Conservation (phyloP, 2,113 vertebrate species). For the Egretta garzetta region DNA sequence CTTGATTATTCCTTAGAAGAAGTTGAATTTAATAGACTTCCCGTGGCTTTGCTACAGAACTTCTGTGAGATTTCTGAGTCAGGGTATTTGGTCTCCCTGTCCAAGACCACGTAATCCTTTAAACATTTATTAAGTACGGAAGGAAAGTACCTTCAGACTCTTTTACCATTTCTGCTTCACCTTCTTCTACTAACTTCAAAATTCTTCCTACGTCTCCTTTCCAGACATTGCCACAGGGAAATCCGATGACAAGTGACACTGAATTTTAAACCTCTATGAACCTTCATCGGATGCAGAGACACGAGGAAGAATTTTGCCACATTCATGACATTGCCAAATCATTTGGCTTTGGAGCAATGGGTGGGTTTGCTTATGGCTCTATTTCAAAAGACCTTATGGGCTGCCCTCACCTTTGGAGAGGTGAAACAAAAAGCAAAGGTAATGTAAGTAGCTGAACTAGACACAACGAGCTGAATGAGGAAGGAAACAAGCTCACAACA, state of each 20-base stretch:
- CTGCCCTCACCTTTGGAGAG: neutral
- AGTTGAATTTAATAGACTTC: neutral
- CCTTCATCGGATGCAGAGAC: fast-evolving
- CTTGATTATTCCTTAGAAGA: neutral
- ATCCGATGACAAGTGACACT: fast-evolving
- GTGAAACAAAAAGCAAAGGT: neutral
- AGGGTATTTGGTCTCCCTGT: neutral
- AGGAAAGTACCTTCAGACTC: neutral
- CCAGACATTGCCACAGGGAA: neutral
- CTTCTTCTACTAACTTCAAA: neutral
- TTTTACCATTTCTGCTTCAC: neutral
- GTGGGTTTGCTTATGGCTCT: neutral
- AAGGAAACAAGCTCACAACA: neutral
- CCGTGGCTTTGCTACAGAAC: neutral
- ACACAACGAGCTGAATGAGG: neutral
- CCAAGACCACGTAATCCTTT: neutral
- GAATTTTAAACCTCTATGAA: neutral
- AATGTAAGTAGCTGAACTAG: neutral
- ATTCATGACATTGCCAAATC: fast-evolving
- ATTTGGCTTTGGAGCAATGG: neutral
- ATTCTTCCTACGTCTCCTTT: neutral
- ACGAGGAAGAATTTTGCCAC: neutral
- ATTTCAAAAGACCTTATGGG: neutral
- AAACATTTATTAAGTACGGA: neutral
- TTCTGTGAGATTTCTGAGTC: neutral